phyloP scores from a whole-genome alignment of 2,113 vertebrate species.

The Petrocephalus microphthalmus region DNA sequence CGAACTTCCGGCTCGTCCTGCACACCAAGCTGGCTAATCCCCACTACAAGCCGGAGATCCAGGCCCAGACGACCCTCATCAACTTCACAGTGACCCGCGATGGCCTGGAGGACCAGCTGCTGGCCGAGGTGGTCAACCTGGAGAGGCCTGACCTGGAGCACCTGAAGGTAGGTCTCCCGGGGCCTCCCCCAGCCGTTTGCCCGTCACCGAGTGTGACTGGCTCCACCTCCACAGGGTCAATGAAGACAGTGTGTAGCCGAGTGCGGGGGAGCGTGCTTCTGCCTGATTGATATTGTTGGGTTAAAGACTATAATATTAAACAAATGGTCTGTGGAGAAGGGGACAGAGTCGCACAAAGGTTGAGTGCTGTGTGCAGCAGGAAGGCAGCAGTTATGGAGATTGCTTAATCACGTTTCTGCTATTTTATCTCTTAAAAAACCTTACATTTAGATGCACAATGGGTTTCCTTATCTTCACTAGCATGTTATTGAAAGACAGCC shows the following conservation, averaged over 20 bases:
- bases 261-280: constrained; percentile 43
- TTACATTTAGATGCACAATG: neutral
- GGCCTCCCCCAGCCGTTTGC: neutral
- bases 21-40: constrained; percentile 66
- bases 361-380: neutral
- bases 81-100: constrained; percentile 59
- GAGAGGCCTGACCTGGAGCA: constrained; percentile 60
- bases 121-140: constrained; percentile 60
- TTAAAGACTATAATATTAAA: constrained; percentile 46
- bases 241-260: constrained; percentile 31
- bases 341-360: constrained; percentile 23
- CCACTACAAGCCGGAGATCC: constrained; percentile 64
- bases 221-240: constrained; percentile 40
- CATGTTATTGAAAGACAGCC: neutral
- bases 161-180: constrained; percentile 50
- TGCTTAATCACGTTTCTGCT: neutral
- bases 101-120: constrained; percentile 61
- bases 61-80: constrained; percentile 64
- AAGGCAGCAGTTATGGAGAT: neutral
- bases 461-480: neutral
- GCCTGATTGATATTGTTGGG: constrained; percentile 27
- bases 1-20: constrained; percentile 61
- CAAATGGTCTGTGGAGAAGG: constrained; percentile 48
- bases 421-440: neutral
- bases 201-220: neutral